Evolutionary conservation across 2,888 invertebrate genomes (phyloP), one percentile per base, ranked within the genome.

Genomic region (Tachina grossa): DNA sequence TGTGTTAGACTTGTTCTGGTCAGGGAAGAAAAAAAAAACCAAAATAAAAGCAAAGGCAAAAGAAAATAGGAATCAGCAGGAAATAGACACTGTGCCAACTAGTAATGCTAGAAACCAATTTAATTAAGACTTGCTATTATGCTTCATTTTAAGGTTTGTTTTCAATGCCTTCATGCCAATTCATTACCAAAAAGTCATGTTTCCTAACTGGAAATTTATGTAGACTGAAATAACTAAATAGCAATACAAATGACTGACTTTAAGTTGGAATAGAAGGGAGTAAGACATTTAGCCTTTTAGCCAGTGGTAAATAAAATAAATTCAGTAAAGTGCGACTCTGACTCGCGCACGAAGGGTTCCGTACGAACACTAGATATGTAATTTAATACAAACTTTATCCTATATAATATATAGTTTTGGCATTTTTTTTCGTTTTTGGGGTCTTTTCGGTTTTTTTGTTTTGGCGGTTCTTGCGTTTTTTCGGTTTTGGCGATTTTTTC

Each of bases 201-300:
- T 55, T 53, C 47, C 31, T 31, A 45, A 45, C 10, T 45, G 19
- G 14, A 57, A 57, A 9, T 66, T 39, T 51, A 43, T 14, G 53
- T 13, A n/a, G n/a, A 31, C 31, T 31, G 6, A 31, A 31, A 59
- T 2, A 76, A 79, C 63, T 65, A 76, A 86, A 83, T 66, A 80
- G 77, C 76, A 83, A 81, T 80, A 63, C 77, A 85, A 83, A 83
- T 85, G 79, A 83, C 75, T 85, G 85, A 83, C 79, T 83, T 76
- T 79, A 83, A 76, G 83, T 78, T 85, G 85, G 16, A 61, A 69
- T 66, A 85, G 83, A 85, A 85, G 76, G 75, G 85, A 79, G 85
- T 80, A 63, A 83, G 85, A 85, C 85, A 85, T 85, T 85, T 83
- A 85, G 85, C 85, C 85, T 83, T 85, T 85, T 85, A 83, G 85